phyloP scores from a whole-genome alignment of 2,113 vertebrate species.

The Dicrurus megarhynchus region DNA sequence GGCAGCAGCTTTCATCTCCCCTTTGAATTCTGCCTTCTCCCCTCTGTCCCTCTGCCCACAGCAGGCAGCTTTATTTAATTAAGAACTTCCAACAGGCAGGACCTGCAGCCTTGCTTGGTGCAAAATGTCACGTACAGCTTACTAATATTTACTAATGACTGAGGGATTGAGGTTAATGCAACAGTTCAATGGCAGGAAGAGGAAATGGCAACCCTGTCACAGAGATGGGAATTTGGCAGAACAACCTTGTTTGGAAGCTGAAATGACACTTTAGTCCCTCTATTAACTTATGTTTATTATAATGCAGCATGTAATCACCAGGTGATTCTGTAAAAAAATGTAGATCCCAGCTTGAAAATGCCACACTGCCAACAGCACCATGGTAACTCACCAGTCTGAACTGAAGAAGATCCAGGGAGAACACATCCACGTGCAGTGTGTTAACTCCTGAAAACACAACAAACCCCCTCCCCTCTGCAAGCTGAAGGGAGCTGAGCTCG shows the following conservation, averaged over 20 bases:
- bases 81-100: conserved; percentile 36
- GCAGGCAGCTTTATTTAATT: conserved; percentile 23
- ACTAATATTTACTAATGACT: neutral
- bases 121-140: conserved; percentile 39
- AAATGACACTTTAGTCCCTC: neutral
- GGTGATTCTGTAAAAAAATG: neutral
- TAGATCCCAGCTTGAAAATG: neutral
- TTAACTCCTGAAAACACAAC: neutral
- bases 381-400: neutral
- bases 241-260: neutral
- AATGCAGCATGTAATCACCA: neutral
- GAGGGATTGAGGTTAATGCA: neutral
- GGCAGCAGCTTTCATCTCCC: neutral
- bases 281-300: neutral
- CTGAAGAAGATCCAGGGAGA: neutral
- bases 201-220: neutral
- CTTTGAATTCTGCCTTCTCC: neutral
- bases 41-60: neutral
- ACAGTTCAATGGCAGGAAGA: neutral
- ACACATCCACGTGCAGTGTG: accelerated
- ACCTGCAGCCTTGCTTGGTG: neutral
- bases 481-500: neutral
- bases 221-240: neutral
- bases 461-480: neutral
- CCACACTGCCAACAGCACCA: neutral